Conservation (phyloP, 2,888 invertebrate genomes). For the Phymatocera aterrima region DNA sequence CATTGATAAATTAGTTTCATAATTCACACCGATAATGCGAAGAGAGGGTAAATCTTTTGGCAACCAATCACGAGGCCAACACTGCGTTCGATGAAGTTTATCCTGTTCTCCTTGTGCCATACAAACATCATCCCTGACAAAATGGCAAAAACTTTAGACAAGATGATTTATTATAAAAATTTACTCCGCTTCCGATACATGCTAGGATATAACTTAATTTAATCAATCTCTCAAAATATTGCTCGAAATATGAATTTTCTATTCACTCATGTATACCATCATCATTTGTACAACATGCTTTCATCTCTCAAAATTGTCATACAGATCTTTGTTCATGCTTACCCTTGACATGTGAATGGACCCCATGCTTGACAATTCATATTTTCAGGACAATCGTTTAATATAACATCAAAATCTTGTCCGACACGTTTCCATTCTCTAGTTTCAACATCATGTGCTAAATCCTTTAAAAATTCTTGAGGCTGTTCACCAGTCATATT, state of each 20-base stretch:
- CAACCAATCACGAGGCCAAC: conserved; percentile 98
- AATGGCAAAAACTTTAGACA: background rate
- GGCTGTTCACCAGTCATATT: conserved; percentile 62
- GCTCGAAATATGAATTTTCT: background rate
- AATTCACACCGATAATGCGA: conserved; percentile 91
- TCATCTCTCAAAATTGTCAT: no score
- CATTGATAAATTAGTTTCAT: conserved; percentile 88
- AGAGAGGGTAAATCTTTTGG: conserved; percentile 86
- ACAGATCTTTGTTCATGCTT: conserved; percentile 51
- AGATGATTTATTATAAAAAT: background rate
- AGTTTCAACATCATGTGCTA: conserved; percentile 76
- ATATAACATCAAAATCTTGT: conserved; percentile 80
- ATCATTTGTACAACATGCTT: background rate
- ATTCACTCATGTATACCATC: no score
- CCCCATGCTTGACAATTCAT: conserved; percentile 74
- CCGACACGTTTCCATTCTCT: conserved; percentile 78
- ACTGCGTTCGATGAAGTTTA: conserved; percentile 79
- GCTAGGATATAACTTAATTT: no score
- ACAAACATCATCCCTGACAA: conserved; percentile 61
- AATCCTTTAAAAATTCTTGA: conserved; percentile 75
- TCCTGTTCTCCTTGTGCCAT: conserved; percentile 61
- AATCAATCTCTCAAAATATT: background rate
- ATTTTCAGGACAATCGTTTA: conserved; percentile 81
- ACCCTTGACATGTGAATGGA: conserved; percentile 76
- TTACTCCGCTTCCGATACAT: background rate